phyloP scores from a whole-genome alignment of 2,888 invertebrate genomes.

The Drosophila limbata region DNA sequence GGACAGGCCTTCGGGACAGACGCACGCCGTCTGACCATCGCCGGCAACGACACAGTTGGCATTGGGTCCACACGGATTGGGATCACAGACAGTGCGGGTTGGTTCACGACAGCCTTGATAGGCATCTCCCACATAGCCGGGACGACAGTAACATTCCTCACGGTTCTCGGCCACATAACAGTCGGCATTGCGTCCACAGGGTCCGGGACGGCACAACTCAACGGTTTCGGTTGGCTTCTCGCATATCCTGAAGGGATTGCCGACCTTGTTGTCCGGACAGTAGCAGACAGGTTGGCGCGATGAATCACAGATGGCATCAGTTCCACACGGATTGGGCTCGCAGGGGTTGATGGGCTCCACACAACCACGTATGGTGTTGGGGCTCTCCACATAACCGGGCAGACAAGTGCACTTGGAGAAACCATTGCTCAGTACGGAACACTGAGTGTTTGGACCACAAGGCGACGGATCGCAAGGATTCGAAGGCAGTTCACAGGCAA shows the following conservation, averaged over 20 bases:
- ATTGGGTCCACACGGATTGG: conserved; percentile 93
- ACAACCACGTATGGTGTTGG: conserved; percentile 94
- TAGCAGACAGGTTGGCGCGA: conserved; percentile 92
- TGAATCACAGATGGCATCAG: conserved; percentile 92
- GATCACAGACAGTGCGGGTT: conserved; percentile 90
- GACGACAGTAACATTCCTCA: conserved; percentile 93
- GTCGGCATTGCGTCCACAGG: conserved; percentile 93
- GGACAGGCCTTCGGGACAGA: conserved; percentile 90
- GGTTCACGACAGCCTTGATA: conserved; percentile 91
- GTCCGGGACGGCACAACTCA: conserved; percentile 91
- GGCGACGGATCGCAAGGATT: conserved; percentile 94
- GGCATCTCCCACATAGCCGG: conserved; percentile 92
- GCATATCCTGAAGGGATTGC: conserved; percentile 93
- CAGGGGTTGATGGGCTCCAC: conserved; percentile 92
- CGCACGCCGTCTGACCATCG: conserved; percentile 90
- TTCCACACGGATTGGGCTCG: conserved; percentile 93
- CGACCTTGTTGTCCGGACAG: conserved; percentile 93
- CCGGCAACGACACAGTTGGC: conserved; percentile 90
- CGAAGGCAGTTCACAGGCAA: conserved; percentile 89
- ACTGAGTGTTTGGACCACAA: conserved; percentile 95
- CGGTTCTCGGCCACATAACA: conserved; percentile 93
- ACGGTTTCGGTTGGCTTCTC: conserved; percentile 87
- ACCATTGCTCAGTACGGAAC: conserved; percentile 91
- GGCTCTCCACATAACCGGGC: conserved; percentile 93
- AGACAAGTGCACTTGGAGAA: conserved; percentile 95